Base-by-base conservation (phyloP, 1,140 invertebrate species). In the Adelges cooleyi region DNA sequence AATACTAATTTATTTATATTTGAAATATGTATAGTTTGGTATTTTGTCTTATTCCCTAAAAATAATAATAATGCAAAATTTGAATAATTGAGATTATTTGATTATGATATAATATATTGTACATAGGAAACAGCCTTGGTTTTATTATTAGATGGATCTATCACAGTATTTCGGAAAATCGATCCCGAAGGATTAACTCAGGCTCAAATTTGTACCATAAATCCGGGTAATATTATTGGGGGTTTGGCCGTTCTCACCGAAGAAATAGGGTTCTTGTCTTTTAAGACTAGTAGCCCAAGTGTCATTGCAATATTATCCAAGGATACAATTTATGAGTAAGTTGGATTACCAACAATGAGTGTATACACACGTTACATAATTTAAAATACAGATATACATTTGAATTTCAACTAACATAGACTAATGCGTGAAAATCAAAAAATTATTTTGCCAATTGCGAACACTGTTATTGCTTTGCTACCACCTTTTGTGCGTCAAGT, bases 401-500 rank as follows among this genome's bases (percentile, higher is more conserved):
- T n/a, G n/a, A n/a, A n/a, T n/a, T n/a, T n/a, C n/a, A n/a, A n/a
- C n/a, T n/a, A n/a, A n/a, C 80, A 71, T 68, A 89, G 87, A 62
- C 85, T 96, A 38, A 86, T 98, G 84, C 80, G 89, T 36, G 85
- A 90, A 59, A 81, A 86, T 65, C 95, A 95, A 0, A 85, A 85
- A 25, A 86, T 95, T 2, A 91, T 95, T 29, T 76, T 99, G 10
- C 89, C 95, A 70, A 84, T 97, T 49, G 95, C 95, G 8, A 89
- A 95, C 71, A 89, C 89, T 3, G 92, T 98, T 3, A 89, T 98
- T 8, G 80, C 84, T 50, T 80, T 95, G 40, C 78, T 99, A 33
- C 98, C 95, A 59, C 88, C 94, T 0, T 97, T 99, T 77, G 93
- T 99, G 0, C 78, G 97, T 70, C 96, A 98, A 78, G 95, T 99